Conservation (phyloP, 2,113 vertebrate species). For the Chitala chitala region DNA sequence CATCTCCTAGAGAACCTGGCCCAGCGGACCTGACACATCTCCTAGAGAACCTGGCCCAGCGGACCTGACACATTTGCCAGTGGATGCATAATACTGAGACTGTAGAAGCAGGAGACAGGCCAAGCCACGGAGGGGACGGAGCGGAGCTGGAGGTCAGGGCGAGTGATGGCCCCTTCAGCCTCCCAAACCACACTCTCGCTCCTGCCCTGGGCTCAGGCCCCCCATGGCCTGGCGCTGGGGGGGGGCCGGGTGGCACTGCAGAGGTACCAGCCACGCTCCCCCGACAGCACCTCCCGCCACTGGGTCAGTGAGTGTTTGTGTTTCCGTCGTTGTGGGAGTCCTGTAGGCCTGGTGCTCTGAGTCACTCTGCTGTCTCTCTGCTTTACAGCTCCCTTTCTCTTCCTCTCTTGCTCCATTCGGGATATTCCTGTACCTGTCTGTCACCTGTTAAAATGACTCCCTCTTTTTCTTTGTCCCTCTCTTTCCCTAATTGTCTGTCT, state of each 20-base stretch:
- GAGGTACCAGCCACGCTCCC: conserved; percentile 64
- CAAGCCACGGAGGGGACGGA: background rate
- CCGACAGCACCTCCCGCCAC: conserved; percentile 59
- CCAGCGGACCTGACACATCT: too few species aligned
- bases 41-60: too few species aligned
- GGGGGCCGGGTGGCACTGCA: conserved; percentile 65
- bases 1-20: too few species aligned
- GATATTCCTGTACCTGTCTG: background rate
- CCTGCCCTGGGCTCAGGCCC: conserved; percentile 51
- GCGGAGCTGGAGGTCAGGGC: conserved; percentile 33
- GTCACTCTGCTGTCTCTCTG: too few species aligned
- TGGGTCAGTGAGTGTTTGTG: conserved; percentile 56
- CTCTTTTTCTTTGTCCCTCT: background rate
- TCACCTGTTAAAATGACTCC: background rate
- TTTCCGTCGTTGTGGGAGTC: background rate
- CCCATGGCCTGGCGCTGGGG: conserved; percentile 51
- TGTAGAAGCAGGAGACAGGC: background rate
- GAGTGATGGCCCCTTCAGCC: conserved; percentile 30
- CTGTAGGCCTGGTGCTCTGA: too few species aligned
- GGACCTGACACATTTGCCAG: background rate
- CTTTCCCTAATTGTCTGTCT: background rate
- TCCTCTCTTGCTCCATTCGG: background rate
- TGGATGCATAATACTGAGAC: background rate
- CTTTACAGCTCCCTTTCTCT: background rate
- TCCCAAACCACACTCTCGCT: conserved; percentile 58